Base-by-base conservation (phyloP, 1,140 invertebrate genomes). In the Macrocentrus cingulum region DNA sequence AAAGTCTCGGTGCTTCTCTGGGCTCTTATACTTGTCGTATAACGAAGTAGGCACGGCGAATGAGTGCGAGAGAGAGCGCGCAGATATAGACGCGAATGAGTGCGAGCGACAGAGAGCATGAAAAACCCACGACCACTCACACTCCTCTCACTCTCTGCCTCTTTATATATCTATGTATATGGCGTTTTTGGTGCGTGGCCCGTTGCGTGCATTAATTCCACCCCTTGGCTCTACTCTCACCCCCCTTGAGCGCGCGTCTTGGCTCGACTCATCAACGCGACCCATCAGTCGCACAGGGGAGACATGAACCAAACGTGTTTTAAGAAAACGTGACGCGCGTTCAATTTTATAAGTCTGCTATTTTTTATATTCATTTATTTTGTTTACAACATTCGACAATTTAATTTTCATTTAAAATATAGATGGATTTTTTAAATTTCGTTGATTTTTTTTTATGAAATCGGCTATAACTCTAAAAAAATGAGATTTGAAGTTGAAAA, bases 121-220 rank as follows among this genome's bases (percentile, higher is more conserved):
- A 4, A 15, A n/a, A 39, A 8, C 8, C 13, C 8, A 39, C 13
- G 36, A 8, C 13, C 2, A 39, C 36, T 4, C 3, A 11, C 11
- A 11, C 15, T 34, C 29, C 6, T 34, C 29, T 34, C 6, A 34
- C 29, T 34, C n/a, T 29, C 4, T 29, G 9, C 25, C 9, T 29
- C 25, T 29, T 5, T 29, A 29, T 29, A 29, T 29, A 29, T 29
- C 4, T 29, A 29, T 29, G 25, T n/a, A n/a, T n/a, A 29, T 29
- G 25, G 25, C 25, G 9, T 75, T 60, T 60, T 69, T 70, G 72
- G 70, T 73, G 72, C 72, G 70, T 75, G 70, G 74, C 72, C 72
- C 68, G 72, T 72, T 77, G 74, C 75, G 75, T 77, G 75, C 75
- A 78, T 79, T 79, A 79, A 79, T 79, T 78, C 76, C 70, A 73